Conservation (phyloP, 2,797 vertebrate species). For the Leucoraja ocellata region DNA sequence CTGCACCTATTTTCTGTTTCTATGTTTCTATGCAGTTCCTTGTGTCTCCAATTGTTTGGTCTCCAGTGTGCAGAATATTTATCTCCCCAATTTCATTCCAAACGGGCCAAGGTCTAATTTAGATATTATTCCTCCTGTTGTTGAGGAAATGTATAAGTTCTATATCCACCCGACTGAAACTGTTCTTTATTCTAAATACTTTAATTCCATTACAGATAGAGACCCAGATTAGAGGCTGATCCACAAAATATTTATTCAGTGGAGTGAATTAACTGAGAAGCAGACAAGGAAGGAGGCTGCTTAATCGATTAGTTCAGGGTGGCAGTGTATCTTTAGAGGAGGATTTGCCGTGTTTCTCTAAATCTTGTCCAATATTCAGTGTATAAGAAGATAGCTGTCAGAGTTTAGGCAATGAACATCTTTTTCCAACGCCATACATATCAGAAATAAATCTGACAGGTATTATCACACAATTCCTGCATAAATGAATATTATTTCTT, state of each 20-base stretch:
- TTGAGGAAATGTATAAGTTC: neutral
- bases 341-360: neutral
- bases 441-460: neutral
- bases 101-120: neutral
- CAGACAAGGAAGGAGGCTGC: neutral
- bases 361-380: neutral
- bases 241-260: slow-evolving; percentile 1
- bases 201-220: neutral
- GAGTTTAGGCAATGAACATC: neutral
- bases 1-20: too few relatives aligned
- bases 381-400: neutral
- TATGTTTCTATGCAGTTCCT: too few relatives aligned
- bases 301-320: neutral
- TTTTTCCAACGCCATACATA: neutral
- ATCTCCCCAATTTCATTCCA: neutral
- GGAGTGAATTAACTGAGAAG: neutral
- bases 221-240: neutral
- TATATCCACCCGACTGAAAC: neutral
- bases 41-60: neutral
- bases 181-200: neutral
- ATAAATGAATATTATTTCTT: neutral
- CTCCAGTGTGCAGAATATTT: neutral
- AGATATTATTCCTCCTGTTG: neutral
- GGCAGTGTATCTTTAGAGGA: neutral
- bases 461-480: neutral